Conservation (phyloP, 2,888 invertebrate genomes). For the Lapara coniferarum region DNA sequence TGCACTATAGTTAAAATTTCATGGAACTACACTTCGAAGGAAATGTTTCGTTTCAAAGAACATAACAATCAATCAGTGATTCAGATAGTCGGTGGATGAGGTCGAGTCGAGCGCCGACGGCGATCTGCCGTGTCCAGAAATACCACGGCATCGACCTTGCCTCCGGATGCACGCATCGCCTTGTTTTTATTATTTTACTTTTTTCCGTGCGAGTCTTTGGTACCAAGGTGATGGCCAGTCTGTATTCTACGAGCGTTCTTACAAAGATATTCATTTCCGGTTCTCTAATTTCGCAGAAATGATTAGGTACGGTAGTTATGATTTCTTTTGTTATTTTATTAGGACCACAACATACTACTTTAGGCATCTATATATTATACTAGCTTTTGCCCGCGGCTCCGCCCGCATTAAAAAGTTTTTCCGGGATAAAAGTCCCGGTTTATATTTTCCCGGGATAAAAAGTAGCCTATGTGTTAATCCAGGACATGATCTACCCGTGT, state of each 20-base stretch:
- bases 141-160: conserved; percentile 79
- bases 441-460: no score
- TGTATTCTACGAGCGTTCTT: conserved; percentile 30
- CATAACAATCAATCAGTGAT: conserved; percentile 70
- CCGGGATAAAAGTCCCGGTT: no score
- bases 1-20: conserved; percentile 8
- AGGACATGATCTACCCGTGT: no score
- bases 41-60: conserved; percentile 57
- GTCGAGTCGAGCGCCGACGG: conserved; percentile 51
- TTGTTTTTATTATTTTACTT: conserved; percentile 76
- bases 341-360: no score
- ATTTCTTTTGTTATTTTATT: no score
- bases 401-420: no score
- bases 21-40: conserved; percentile 49
- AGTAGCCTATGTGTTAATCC: no score
- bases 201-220: conserved; percentile 63
- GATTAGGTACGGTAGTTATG: no score
- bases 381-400: no score
- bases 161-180: conserved; percentile 69
- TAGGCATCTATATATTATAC: no score
- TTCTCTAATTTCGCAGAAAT: no score
- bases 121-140: conserved; percentile 72
- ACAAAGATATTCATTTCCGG: neutral
- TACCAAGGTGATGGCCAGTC: conserved; percentile 74
- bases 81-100: conserved; percentile 59